A percentile compares a stretch with the other conserved stretches of the same genome.
phyloP scores from a whole-genome alignment of 2,888 invertebrate genomes.

The Rotaria macrura region DNA sequence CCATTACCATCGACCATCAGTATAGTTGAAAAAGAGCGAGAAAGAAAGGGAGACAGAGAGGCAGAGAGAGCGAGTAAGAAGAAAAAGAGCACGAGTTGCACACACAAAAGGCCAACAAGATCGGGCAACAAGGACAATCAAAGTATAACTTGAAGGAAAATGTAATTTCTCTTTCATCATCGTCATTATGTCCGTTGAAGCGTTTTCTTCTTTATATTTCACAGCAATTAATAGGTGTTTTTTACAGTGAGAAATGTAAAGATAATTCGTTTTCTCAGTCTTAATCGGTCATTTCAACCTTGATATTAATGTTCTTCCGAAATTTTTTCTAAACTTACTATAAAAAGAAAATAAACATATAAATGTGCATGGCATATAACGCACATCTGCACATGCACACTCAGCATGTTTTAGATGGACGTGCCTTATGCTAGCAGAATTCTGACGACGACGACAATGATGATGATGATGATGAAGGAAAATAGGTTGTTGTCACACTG shows the following conservation, averaged over 20 bases:
- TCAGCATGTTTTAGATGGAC: not conserved
- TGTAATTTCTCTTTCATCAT: not conserved
- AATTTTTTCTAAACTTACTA: not conserved
- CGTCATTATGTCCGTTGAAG: not conserved
- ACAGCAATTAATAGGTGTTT: not conserved
- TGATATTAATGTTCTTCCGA: not conserved
- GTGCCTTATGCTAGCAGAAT: not conserved
- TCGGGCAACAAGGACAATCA: not conserved
- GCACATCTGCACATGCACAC: not conserved
- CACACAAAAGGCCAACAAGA: not conserved
- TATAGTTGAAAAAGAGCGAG: not conserved
- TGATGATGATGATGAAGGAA: not conserved
- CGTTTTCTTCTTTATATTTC: not conserved
- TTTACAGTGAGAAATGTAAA: not conserved
- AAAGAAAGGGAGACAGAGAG: not conserved
- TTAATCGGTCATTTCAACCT: not conserved
- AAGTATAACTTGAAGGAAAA: not conserved
- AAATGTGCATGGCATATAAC: not conserved
- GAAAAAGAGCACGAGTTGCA: conserved; percentile 1
- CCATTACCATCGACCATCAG: not conserved
- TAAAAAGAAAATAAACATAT: not conserved
- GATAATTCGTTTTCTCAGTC: not conserved
- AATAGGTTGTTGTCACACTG: not conserved
- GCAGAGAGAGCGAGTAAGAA: not conserved
- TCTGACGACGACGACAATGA: not conserved